These are phyloP conservation scores for Gonioctena quinquepunctata DNA, from an alignment of 1,140 invertebrate genomes.

Conservation along the genomic window DNA sequence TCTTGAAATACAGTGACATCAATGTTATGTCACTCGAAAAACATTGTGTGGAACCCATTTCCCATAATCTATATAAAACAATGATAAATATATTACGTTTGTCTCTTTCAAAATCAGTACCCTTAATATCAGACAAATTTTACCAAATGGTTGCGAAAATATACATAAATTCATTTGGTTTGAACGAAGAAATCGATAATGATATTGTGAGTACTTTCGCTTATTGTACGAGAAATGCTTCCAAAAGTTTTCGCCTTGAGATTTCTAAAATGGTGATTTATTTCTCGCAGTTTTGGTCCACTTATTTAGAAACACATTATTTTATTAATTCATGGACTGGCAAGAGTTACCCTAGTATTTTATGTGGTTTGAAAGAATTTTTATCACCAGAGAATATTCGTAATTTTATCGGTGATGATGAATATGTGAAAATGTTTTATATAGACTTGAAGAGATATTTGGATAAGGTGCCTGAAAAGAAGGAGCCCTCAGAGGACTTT, in stretches of 20 bases:
- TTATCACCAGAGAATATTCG: neutral
- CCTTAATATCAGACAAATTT: neutral
- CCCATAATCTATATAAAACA: slow-evolving; percentile 26
- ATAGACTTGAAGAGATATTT: neutral
- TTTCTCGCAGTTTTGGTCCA: slow-evolving; percentile 3
- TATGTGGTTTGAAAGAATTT: slow-evolving; percentile 7
- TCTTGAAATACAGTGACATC: neutral
- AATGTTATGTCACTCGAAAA: neutral
- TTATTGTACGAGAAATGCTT: slow-evolving; percentile 1
- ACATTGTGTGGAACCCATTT: neutral
- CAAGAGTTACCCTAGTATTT: slow-evolving; percentile 3
- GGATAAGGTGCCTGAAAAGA: neutral
- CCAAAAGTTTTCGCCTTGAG: neutral
- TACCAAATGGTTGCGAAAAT: neutral
- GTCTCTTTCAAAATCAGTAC: neutral
- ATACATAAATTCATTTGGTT: neutral
- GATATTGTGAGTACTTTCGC: slow-evolving; percentile 6
- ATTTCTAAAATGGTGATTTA: slow-evolving; percentile 23
- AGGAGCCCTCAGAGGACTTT: neutral
- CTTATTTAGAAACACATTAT: neutral
- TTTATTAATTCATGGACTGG: neutral
- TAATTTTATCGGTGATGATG: neutral
- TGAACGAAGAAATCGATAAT: slow-evolving; percentile 20
- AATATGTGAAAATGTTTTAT: neutral
- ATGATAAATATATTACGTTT: slow-evolving; percentile 30